phyloP scores from a whole-genome alignment of 1,140 invertebrate genomes.

The Lethrus apterus region DNA sequence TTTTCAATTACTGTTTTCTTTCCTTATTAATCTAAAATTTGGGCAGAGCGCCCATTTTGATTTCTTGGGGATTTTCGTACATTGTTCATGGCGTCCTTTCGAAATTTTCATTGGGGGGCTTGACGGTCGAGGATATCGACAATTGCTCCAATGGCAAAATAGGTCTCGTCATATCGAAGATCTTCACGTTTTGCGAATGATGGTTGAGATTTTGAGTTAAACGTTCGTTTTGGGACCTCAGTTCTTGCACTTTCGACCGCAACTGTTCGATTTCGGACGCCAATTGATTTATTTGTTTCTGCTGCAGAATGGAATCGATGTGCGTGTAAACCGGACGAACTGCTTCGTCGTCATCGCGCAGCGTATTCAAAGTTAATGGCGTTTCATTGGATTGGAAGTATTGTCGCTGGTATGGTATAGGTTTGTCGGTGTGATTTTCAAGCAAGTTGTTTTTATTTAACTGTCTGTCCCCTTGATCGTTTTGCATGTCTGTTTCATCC shows the following conservation, averaged over 20 bases:
- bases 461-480: too few species aligned
- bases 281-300: conserved; percentile 32
- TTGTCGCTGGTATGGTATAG: too few species aligned
- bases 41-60: background rate
- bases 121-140: conserved; percentile 11
- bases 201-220: conserved; percentile 24
- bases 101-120: conserved; percentile 17
- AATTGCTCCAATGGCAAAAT: conserved; percentile 8
- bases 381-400: too few species aligned
- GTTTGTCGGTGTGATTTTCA: too few species aligned
- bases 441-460: too few species aligned
- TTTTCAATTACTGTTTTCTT: background rate
- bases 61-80: background rate
- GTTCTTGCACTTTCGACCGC: conserved; percentile 29
- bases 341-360: background rate
- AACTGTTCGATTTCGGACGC: conserved; percentile 36
- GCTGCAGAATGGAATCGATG: conserved; percentile 23
- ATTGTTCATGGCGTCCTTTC: conserved; percentile 13
- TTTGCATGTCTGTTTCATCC: too few species aligned
- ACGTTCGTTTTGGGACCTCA: conserved; percentile 33
- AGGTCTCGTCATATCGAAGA: conserved; percentile 2
- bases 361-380: too few species aligned
- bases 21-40: background rate
- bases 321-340: conserved; percentile 15
- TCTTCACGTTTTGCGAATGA: conserved; percentile 10